These are phyloP conservation scores for Caprella mutica DNA, from an alignment of 2,888 invertebrate genomes.

Conservation along the genomic window DNA sequence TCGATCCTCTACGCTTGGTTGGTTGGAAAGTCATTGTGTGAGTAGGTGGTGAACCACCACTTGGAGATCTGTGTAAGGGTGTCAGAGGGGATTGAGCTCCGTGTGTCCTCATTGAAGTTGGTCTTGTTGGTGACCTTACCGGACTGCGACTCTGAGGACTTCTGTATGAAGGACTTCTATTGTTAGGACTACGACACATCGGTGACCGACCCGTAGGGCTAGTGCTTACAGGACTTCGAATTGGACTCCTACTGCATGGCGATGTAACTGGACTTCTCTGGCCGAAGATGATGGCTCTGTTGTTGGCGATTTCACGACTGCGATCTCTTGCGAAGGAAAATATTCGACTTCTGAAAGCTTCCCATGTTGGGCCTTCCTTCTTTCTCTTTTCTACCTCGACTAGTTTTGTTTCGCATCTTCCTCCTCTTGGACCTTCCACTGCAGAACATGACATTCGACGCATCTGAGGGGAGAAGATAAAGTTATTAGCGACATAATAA, in stretches of 20 bases:
- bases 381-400: conserved; percentile 9
- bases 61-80: conserved; percentile 12
- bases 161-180: conserved; percentile 13
- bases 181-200: conserved; percentile 11
- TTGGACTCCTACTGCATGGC: conserved; percentile 8
- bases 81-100: conserved; percentile 13
- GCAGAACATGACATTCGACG: conserved; percentile 17
- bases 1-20: conserved; percentile 10
- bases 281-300: conserved; percentile 12
- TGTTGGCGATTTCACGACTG: conserved; percentile 11
- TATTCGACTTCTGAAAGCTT: conserved; percentile 18
- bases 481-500: too few species aligned
- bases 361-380: conserved; percentile 19
- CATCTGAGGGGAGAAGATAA: too few species aligned
- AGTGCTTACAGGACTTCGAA: conserved; percentile 14
- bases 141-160: conserved; percentile 9
- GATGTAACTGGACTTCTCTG: conserved; percentile 15
- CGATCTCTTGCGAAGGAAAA: conserved; percentile 26
- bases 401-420: conserved; percentile 6
- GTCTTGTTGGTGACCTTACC: background rate
- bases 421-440: conserved; percentile 7
- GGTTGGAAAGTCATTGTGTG: conserved; percentile 7
- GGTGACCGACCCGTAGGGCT: conserved; percentile 18
- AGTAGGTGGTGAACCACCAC: conserved; percentile 12
- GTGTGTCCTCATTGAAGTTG: background rate